Percentiles rank a stretch among this genome's conserved stretches.
Evolutionary conservation across 2,888 invertebrate species (phyloP).

Genomic region (Odontocerum albicorne): DNA sequence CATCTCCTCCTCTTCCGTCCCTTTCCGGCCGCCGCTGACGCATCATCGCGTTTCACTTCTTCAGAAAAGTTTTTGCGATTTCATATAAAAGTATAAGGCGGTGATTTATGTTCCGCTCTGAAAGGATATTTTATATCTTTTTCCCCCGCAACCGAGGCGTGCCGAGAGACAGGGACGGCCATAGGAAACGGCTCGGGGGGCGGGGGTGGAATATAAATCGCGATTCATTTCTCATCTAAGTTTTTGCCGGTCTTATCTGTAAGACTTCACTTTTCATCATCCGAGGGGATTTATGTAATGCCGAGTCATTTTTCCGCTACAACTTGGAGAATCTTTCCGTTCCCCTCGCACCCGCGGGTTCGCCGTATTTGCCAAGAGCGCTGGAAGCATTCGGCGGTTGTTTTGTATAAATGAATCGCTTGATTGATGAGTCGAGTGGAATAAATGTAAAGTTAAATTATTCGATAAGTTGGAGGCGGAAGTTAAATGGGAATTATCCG

Average conservation of each 20-base stretch:
- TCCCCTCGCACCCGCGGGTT: slow-evolving; percentile 22
- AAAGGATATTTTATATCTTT: slow-evolving; percentile 36
- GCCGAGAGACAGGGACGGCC: slow-evolving; percentile 21
- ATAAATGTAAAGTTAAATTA: slow-evolving; percentile 64
- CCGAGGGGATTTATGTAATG: slow-evolving; percentile 63
- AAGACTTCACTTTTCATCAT: slow-evolving; percentile 64
- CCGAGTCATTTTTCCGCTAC: slow-evolving; percentile 62
- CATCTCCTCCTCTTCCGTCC: slow-evolving; percentile 25
- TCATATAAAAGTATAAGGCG: slow-evolving; percentile 39
- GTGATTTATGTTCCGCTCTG: slow-evolving; percentile 39
- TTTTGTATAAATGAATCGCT: slow-evolving; percentile 44
- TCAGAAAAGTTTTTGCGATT: slow-evolving; percentile 38
- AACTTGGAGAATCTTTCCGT: slow-evolving; percentile 58
- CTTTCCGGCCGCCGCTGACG: slow-evolving; percentile 22
- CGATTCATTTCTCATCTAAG: slow-evolving; percentile 63
- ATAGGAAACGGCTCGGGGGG: slow-evolving; percentile 38
- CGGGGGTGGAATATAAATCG: slow-evolving; percentile 56
- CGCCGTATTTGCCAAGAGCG: slow-evolving; percentile 46
- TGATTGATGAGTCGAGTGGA: slow-evolving; percentile 63
- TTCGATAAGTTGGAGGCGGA: slow-evolving; percentile 63
- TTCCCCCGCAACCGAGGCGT: slow-evolving; percentile 19
- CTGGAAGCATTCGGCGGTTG: slow-evolving; percentile 29
- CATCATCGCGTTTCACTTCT: slow-evolving; percentile 31
- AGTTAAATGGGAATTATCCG: slow-evolving; percentile 63
- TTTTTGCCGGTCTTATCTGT: slow-evolving; percentile 64